Conservation (phyloP, 2,888 invertebrate genomes). For the Phortica okadai region DNA sequence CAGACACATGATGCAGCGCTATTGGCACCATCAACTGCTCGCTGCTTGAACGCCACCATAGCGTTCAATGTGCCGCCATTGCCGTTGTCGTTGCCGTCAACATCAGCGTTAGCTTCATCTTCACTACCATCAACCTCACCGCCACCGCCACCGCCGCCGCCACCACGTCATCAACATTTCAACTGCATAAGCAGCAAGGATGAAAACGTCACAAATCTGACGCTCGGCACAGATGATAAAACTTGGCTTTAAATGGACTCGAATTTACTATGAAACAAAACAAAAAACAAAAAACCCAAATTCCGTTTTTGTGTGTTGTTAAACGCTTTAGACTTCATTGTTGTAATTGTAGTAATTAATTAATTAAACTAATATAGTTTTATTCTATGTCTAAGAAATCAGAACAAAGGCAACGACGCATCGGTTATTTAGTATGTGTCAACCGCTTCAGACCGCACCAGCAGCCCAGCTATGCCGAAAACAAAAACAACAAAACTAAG, state of each 20-base stretch:
- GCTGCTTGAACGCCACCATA: neutral
- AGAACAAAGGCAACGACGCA: no score
- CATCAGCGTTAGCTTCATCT: conserved; percentile 41
- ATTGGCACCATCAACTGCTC: conserved; percentile 38
- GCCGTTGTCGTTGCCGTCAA: conserved; percentile 37
- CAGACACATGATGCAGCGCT: conserved; percentile 20
- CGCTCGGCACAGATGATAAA: conserved; percentile 57
- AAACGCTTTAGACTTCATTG: no score
- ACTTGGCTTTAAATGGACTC: conserved; percentile 68
- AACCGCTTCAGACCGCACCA: no score
- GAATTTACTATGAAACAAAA: neutral
- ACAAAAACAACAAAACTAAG: neutral
- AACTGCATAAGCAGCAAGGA: conserved; percentile 30
- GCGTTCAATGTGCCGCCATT: neutral
- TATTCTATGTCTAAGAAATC: no score
- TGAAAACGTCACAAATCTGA: conserved; percentile 32
- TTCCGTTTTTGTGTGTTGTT: no score
- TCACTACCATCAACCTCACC: no score
- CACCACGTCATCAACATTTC: neutral
- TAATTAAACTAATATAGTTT: no score
- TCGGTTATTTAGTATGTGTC: no score
- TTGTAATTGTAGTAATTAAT: no score
- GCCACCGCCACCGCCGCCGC: neutral
- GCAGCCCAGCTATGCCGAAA: no score
- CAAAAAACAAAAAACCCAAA: neutral